Evolutionary conservation across 2,888 invertebrate genomes (phyloP).

Genomic region (Eumerus sabulonum): DNA sequence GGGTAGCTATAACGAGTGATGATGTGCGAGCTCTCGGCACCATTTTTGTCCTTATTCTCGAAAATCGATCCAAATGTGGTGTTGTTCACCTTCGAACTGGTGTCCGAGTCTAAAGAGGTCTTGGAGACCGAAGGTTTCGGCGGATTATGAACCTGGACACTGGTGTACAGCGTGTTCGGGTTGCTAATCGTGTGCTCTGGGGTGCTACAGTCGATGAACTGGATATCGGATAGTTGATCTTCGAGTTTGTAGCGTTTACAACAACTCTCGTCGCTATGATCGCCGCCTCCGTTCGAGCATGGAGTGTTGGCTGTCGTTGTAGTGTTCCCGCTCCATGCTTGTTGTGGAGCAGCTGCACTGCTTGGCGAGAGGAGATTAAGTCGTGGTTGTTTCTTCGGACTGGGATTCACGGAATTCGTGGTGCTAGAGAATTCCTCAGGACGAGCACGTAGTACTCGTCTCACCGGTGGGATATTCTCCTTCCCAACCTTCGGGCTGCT

Average conservation of each 20-base stretch:
- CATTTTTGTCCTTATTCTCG: constrained; percentile 64
- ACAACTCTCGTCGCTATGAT: constrained; percentile 79
- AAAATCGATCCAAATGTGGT: constrained; percentile 70
- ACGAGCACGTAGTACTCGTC: constrained; percentile 80
- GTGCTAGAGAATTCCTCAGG: constrained; percentile 81
- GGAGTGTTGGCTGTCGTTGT: constrained; percentile 31
- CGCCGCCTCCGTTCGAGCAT: constrained; percentile 44
- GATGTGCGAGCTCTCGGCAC: constrained; percentile 63
- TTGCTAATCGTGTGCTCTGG: constrained; percentile 82
- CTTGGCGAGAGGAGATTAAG: constrained; percentile 79
- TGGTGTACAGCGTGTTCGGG: constrained; percentile 75
- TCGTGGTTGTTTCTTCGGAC: constrained; percentile 82
- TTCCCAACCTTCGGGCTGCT: constrained; percentile 81
- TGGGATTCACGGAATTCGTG: constrained; percentile 81
- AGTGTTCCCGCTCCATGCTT: constrained; percentile 32
- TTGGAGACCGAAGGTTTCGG: constrained; percentile 72
- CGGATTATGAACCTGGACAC: constrained; percentile 78
- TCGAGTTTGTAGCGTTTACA: constrained; percentile 86
- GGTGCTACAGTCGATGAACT: constrained; percentile 89
- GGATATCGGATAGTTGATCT: constrained; percentile 88
- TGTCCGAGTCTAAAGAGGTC: constrained; percentile 62
- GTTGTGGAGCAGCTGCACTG: constrained; percentile 71
- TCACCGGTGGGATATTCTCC: constrained; percentile 79
- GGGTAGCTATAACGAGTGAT: constrained; percentile 77
- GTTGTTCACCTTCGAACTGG: constrained; percentile 50